Evolutionary conservation across 2,113 vertebrate genomes (phyloP).

Genomic region (Condylura cristata): DNA sequence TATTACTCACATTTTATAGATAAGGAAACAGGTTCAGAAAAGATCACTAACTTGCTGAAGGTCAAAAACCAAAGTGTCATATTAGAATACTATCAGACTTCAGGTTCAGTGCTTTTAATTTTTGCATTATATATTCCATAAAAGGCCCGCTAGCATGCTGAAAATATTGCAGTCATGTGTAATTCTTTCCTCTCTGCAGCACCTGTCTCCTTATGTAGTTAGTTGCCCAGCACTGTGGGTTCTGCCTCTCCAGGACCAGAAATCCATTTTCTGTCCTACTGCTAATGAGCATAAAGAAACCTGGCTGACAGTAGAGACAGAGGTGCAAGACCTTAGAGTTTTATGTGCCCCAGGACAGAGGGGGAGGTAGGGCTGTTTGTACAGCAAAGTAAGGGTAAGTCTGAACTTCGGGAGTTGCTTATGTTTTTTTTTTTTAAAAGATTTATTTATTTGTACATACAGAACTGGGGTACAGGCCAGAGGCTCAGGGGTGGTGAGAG

Average conservation of each 20-base stretch:
- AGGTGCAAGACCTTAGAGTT: background rate
- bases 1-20: background rate
- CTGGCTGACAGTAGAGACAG: background rate
- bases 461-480: no score
- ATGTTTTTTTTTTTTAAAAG: no score
- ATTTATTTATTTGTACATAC: no score
- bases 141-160: background rate
- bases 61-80: background rate
- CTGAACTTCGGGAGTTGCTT: background rate
- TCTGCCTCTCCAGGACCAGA: background rate
- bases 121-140: background rate
- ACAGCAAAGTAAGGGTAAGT: background rate
- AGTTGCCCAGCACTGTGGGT: background rate
- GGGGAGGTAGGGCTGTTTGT: background rate
- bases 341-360: background rate
- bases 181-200: background rate
- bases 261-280: background rate
- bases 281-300: background rate
- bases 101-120: background rate
- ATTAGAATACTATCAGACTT: background rate
- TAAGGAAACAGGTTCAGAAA: slow-evolving; percentile 28
- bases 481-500: no score
- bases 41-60: background rate
- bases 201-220: background rate
- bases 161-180: background rate